Conservation (phyloP, 2,888 invertebrate species). For the Tethea ocularis region DNA sequence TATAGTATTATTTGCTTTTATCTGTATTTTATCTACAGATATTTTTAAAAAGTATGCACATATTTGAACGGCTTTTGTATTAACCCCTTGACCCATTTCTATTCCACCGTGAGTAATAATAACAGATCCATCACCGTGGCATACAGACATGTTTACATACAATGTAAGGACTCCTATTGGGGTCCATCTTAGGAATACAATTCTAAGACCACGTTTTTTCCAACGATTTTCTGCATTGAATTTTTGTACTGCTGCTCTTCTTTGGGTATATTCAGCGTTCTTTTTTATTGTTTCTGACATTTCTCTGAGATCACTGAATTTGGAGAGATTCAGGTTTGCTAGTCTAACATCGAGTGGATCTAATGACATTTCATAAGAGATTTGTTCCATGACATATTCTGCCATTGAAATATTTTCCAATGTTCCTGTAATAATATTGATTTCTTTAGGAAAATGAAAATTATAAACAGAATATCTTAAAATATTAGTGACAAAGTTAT, state of each 20-base stretch:
- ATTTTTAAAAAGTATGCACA: slow-evolving; percentile 86
- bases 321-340: slow-evolving; percentile 66
- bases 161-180: slow-evolving; percentile 51
- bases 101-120: slow-evolving; percentile 85
- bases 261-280: slow-evolving; percentile 76
- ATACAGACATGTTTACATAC: slow-evolving; percentile 84
- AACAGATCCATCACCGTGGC: slow-evolving; percentile 84
- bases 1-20: slow-evolving; percentile 85
- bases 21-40: slow-evolving; percentile 83
- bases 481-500: too few species aligned
- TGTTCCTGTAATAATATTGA: too few species aligned
- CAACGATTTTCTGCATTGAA: slow-evolving; percentile 87
- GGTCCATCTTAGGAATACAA: slow-evolving; percentile 85
- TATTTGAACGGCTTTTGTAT: slow-evolving; percentile 87
- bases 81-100: slow-evolving; percentile 89
- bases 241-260: slow-evolving; percentile 70
- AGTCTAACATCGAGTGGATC: slow-evolving; percentile 83
- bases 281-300: slow-evolving; percentile 81
- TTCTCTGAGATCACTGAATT: slow-evolving; percentile 48
- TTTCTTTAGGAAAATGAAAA: too few species aligned
- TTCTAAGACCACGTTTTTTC: slow-evolving; percentile 86
- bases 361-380: slow-evolving; percentile 75
- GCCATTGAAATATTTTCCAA: slow-evolving; percentile 80
- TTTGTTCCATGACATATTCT: slow-evolving; percentile 86
- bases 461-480: too few species aligned